Conservation (phyloP, 2,797 vertebrate genomes). For the Pogoniulus pusillus region DNA sequence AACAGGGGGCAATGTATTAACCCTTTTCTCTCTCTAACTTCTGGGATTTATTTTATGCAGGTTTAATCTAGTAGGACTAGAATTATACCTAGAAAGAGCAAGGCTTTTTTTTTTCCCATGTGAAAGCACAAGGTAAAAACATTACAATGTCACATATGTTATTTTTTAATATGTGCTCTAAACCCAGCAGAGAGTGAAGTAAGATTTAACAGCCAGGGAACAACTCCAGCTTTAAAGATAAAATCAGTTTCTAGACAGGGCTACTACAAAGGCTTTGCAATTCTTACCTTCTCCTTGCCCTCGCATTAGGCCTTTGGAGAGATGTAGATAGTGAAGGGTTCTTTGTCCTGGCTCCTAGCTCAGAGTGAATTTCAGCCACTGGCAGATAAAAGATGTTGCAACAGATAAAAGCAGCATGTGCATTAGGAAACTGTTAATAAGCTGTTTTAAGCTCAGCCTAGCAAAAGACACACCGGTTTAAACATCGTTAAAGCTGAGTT, state of each 20-base stretch:
- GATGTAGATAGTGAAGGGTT: background rate
- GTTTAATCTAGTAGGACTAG: background rate
- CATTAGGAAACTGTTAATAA: background rate
- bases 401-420: background rate
- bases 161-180: rapidly evolving
- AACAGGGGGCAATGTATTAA: background rate
- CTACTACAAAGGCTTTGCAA: background rate
- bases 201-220: background rate
- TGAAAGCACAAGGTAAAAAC: background rate
- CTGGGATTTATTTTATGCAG: background rate
- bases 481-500: background rate
- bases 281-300: background rate
- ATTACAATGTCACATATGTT: background rate
- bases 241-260: background rate
- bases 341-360: background rate
- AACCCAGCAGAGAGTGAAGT: background rate
- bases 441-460: background rate
- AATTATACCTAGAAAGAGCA: background rate
- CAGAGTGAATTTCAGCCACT: background rate
- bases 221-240: background rate
- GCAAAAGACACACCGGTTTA: background rate
- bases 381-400: background rate
- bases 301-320: background rate
- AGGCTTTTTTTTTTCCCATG: background rate
- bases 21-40: background rate